phyloP scores from a whole-genome alignment of 2,113 vertebrate genomes.

The Condylura cristata region DNA sequence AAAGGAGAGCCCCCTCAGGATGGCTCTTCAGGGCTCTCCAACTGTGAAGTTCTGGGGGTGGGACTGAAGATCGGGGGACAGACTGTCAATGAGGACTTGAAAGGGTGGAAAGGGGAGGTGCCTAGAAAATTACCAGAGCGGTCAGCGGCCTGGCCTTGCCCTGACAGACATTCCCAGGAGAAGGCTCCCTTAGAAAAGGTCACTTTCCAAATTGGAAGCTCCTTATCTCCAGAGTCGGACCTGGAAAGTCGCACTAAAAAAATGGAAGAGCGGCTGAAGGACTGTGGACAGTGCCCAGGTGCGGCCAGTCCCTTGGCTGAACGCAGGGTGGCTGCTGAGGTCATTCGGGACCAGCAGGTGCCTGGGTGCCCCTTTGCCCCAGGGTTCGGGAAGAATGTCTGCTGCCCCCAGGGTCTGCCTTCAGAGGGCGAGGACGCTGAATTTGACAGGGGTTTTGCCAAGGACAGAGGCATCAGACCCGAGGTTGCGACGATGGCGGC shows the following conservation, averaged over 20 bases:
- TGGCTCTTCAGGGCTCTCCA: neutral
- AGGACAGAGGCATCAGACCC: constrained; percentile 60
- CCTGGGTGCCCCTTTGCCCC: constrained; percentile 53
- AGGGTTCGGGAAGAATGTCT: neutral
- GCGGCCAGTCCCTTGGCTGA: neutral
- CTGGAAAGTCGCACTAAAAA: constrained; percentile 83
- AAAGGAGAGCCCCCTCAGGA: constrained; percentile 46
- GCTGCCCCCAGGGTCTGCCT: neutral
- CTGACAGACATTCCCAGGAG: constrained; percentile 73
- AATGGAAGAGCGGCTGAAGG: constrained; percentile 78
- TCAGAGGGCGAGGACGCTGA: constrained; percentile 24
- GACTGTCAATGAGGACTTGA: constrained; percentile 33
- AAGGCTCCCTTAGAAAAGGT: constrained; percentile 83
- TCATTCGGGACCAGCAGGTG: constrained; percentile 41
- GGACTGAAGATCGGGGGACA: constrained; percentile 37
- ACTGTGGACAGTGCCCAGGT: constrained; percentile 59
- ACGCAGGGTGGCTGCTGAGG: neutral
- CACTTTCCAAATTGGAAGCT: constrained; percentile 91
- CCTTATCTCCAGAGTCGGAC: constrained; percentile 87
- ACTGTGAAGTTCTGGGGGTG: constrained; percentile 39
- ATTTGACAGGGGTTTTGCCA: constrained; percentile 32
- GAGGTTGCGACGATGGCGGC: neutral
- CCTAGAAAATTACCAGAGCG: constrained; percentile 48
- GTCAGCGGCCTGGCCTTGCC: constrained; percentile 79
- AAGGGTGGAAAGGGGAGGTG: neutral